Percentiles rank a stretch among this genome's conserved stretches.
phyloP scores from a whole-genome alignment of 2,888 invertebrate species.

The Bhutanitis thaidina region DNA sequence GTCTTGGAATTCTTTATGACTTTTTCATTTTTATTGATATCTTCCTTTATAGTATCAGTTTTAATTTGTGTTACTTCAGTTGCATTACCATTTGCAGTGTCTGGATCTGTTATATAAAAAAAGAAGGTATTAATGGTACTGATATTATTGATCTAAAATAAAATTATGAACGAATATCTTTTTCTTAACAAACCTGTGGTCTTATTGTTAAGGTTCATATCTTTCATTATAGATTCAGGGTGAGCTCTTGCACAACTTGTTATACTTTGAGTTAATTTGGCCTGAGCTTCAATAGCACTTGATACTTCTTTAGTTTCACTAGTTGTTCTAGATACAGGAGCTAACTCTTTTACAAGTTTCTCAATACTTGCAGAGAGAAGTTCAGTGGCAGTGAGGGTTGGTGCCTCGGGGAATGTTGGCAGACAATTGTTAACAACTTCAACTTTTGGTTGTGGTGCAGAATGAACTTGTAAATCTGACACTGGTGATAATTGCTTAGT shows the following conservation, averaged over 20 bases:
- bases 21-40: conserved; percentile 69
- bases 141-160: no score
- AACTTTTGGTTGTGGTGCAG: conserved; percentile 34
- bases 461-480: conserved; percentile 37
- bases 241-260: conserved; percentile 58
- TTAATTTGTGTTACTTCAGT: conserved; percentile 42
- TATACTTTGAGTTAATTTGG: conserved; percentile 68
- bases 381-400: conserved; percentile 57
- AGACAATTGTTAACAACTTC: conserved; percentile 44
- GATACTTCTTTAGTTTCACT: conserved; percentile 47
- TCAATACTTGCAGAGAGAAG: conserved; percentile 67
- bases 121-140: neutral
- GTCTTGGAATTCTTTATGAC: conserved; percentile 55
- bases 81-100: conserved; percentile 66
- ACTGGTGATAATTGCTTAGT: conserved; percentile 35
- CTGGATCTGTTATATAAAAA: conserved; percentile 47
- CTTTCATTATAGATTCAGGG: conserved; percentile 68
- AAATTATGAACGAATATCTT: no score
- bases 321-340: conserved; percentile 29
- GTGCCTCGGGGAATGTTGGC: conserved; percentile 36
- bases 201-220: conserved; percentile 67
- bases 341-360: conserved; percentile 59
- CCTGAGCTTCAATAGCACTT: conserved; percentile 68
- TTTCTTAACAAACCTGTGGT: conserved; percentile 48
- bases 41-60: conserved; percentile 58